Percentiles rank a stretch among this genome's conserved stretches.
Conservation (phyloP, 2,113 vertebrate species). For the Urocynchramus pylzowi region DNA sequence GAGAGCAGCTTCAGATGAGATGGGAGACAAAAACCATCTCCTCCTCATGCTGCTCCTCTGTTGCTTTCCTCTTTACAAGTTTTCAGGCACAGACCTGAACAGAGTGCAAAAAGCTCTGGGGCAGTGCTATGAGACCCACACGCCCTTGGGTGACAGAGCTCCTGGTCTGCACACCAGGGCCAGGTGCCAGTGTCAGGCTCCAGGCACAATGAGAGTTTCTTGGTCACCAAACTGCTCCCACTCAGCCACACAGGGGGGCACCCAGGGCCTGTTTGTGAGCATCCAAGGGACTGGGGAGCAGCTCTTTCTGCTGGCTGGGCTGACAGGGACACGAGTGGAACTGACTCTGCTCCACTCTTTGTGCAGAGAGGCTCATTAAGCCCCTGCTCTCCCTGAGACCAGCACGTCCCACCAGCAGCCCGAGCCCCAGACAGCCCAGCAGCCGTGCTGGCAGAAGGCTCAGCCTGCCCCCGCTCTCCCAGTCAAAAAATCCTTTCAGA, state of each 20-base stretch:
- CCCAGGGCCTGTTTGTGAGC: rapidly evolving
- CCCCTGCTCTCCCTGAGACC: neutral
- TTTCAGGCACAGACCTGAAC: neutral
- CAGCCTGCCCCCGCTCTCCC: neutral
- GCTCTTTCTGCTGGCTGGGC: neutral
- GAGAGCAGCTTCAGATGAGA: neutral
- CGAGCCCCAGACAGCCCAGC: neutral
- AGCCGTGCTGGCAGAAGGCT: neutral
- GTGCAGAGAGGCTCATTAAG: neutral
- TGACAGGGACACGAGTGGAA: neutral
- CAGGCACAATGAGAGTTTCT: neutral
- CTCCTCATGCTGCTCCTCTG: rapidly evolving
- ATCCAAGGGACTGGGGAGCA: neutral
- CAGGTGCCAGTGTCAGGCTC: neutral
- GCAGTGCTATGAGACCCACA: neutral
- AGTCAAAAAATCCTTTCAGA: constrained; percentile 24
- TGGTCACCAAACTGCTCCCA: rapidly evolving
- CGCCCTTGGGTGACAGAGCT: rapidly evolving
- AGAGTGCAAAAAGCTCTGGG: neutral
- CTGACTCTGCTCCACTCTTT: neutral
- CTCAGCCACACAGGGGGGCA: neutral
- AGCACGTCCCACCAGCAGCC: neutral
- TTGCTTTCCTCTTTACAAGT: neutral
- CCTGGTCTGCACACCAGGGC: neutral
- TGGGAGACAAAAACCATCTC: neutral